Base-by-base conservation (phyloP, 2,113 vertebrate genomes). In the Nanorana parkeri region DNA sequence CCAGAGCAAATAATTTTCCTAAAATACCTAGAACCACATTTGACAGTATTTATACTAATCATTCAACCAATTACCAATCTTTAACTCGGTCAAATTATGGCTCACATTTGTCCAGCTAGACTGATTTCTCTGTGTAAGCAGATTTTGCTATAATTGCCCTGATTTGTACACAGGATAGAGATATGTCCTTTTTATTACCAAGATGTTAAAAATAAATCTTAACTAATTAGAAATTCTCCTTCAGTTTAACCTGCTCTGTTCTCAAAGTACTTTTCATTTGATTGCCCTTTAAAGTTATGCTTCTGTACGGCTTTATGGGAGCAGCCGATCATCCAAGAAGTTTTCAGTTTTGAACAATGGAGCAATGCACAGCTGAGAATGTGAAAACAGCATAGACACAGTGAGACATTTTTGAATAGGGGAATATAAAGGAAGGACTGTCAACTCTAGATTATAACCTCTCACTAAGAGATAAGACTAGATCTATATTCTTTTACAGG, bases 211-310 rank as follows among this genome's bases (percentile, higher is more conserved):
- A 65, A 75, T 64, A 74, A 63, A 81, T 83, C 32, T 67, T 66
- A 56, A 52, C 73, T 83, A 76, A 77, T 76, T 77, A 83, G 21
- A 58, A 77, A 77, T 83, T 83, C 71, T 51, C 81, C 81, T 77
- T 67, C 54, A 58, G 73, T 77, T 56, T 68, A 83, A 76, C 71
- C 73, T 65, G 64, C 52, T 77, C 54, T 47, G 51, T 56, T 58
- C 65, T 77, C 32, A 58, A 67, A 83, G 65, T 60, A 79, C 66
- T 58, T 79, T 47, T 79, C 77, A 69, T 78, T 78, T 78, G 47
- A 68, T 79, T 79, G 77, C 66, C 26, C 52, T 69, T 69, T 79
- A 58, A 54, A 68, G 77, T 51, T 79, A 21, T 79, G 65, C 77
- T 68, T 60, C 51, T 60, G 36, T 55, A 69, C 77, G 58, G 77